Conservation (phyloP, 1,140 invertebrate genomes). For the Amyelois transitella region DNA sequence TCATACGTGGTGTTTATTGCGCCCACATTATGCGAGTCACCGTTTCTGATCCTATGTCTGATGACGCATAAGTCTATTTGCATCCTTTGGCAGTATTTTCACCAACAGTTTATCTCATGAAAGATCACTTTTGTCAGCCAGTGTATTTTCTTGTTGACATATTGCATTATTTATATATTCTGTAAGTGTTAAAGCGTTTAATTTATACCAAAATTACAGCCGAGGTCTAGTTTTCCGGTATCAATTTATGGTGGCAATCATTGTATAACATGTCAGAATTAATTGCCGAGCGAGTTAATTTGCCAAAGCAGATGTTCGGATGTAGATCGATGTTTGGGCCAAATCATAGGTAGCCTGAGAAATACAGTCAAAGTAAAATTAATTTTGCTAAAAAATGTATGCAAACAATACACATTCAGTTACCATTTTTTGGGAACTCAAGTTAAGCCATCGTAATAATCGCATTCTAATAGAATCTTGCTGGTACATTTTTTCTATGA, state of each 20-base stretch:
- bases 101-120: slow-evolving; percentile 17
- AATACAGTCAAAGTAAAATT: neutral
- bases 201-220: neutral
- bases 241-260: neutral
- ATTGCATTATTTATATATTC: neutral
- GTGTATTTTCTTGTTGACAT: neutral
- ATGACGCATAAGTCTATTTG: slow-evolving; percentile 62
- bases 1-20: slow-evolving; percentile 49
- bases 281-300: slow-evolving; percentile 41
- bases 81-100: slow-evolving; percentile 17
- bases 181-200: neutral
- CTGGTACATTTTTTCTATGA: too few relatives aligned
- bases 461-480: too few relatives aligned
- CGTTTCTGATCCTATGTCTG: slow-evolving; percentile 34
- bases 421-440: too few relatives aligned
- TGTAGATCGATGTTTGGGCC: slow-evolving; percentile 33
- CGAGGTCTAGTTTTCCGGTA: neutral
- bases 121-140: slow-evolving; percentile 22
- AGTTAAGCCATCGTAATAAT: too few relatives aligned
- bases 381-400: neutral
- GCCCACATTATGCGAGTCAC: slow-evolving; percentile 43
- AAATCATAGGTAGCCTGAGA: slow-evolving; percentile 14
- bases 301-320: slow-evolving; percentile 44
- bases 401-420: too few relatives aligned
- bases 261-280: slow-evolving; percentile 26